phyloP scores from a whole-genome alignment of 2,113 vertebrate species.

The Scytalopus superciliaris region DNA sequence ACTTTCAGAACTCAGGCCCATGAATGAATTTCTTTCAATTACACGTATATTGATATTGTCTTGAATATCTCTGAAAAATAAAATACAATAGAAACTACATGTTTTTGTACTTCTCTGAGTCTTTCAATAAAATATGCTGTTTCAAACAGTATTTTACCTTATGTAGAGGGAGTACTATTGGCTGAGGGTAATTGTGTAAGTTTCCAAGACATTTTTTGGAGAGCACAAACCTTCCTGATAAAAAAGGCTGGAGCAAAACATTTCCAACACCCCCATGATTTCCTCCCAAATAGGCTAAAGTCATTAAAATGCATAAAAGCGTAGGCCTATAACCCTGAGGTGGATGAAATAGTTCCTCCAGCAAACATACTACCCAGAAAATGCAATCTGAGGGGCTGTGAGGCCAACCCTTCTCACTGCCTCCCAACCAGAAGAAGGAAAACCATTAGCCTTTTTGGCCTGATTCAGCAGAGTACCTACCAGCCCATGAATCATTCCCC shows the following conservation, averaged over 20 bases:
- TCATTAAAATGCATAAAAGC: not conserved
- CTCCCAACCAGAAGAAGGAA: not conserved
- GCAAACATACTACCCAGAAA: not conserved
- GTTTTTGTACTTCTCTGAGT: not conserved
- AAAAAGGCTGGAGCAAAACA: not conserved
- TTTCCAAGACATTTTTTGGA: not conserved
- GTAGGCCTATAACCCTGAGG: not conserved
- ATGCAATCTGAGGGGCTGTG: not conserved
- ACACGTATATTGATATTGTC: conserved; percentile 81
- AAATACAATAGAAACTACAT: not conserved
- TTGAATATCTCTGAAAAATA: conserved; percentile 80
- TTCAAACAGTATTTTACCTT: not conserved
- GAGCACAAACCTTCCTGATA: not conserved
- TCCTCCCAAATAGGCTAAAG: not conserved
- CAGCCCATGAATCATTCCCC: not conserved
- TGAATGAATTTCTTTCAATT: conserved; percentile 78
- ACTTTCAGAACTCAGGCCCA: conserved; percentile 77
- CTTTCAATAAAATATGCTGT: not conserved
- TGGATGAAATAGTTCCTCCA: not conserved
- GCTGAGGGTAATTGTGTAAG: not conserved
- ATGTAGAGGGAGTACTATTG: not conserved
- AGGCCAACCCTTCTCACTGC: not conserved
- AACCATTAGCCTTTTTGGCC: conserved; percentile 15
- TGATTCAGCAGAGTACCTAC: not conserved
- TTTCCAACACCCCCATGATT: not conserved